Percentiles rank a stretch among this genome's conserved stretches.
Evolutionary conservation across 2,888 invertebrate genomes (phyloP).

Genomic region (Metacarcinus magister): DNA sequence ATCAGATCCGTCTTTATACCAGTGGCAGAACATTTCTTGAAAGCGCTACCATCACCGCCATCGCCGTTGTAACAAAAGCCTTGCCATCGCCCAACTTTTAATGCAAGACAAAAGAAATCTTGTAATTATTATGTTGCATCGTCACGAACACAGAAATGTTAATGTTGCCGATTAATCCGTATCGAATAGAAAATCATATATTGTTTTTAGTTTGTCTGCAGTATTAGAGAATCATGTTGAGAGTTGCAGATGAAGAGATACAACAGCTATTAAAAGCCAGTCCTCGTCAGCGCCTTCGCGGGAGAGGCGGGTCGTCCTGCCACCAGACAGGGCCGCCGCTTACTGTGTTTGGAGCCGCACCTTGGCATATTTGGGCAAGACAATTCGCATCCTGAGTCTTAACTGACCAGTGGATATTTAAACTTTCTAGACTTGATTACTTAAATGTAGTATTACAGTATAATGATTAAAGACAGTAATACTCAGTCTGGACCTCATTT

Average conservation of each 20-base stretch:
- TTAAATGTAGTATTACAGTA: background rate
- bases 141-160: background rate
- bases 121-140: constrained; percentile 11
- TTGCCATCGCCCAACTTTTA: background rate
- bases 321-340: background rate
- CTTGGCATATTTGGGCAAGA: background rate
- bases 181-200: background rate
- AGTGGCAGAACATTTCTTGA: background rate
- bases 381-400: background rate
- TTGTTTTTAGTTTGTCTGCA: background rate
- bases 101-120: background rate
- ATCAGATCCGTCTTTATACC: background rate
- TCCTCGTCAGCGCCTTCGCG: background rate
- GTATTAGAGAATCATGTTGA: constrained; percentile 21
- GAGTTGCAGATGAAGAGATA: background rate
- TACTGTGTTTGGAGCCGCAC: constrained; percentile 4
- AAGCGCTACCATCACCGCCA: background rate
- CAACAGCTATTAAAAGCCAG: background rate
- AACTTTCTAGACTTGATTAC: background rate
- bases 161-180: background rate
- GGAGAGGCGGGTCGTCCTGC: constrained; percentile 8
- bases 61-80: background rate
- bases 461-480: background rate
- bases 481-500: background rate
- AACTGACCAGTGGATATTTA: background rate